These are phyloP conservation scores for Liparis tanakae DNA, from an alignment of 2,797 vertebrate genomes.

Conservation along the genomic window DNA sequence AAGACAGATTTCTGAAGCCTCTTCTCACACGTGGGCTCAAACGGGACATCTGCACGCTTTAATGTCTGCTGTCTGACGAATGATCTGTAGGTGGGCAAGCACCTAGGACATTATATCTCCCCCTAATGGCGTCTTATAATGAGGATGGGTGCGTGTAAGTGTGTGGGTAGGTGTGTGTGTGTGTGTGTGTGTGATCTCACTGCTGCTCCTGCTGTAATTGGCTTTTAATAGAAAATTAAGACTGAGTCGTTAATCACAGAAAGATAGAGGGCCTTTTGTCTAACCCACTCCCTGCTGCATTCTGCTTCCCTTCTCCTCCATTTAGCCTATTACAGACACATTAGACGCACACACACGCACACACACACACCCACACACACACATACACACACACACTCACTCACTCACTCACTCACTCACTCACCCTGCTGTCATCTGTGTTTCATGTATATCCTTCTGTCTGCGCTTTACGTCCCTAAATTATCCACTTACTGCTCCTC, in stretches of 20 bases:
- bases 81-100: constrained; percentile 65
- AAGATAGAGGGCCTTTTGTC: constrained; percentile 72
- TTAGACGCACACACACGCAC: constrained; percentile 56
- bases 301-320: constrained; percentile 79
- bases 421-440: constrained; percentile 32
- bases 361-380: constrained; percentile 24
- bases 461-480: constrained; percentile 32
- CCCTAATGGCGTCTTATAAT: constrained; percentile 72
- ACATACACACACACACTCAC: constrained; percentile 23
- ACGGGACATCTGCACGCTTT: constrained; percentile 43
- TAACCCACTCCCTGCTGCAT: constrained; percentile 71
- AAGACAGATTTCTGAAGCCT: neutral
- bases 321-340: constrained; percentile 75
- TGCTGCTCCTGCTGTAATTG: constrained; percentile 81
- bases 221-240: constrained; percentile 88
- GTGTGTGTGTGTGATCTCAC: constrained; percentile 50
- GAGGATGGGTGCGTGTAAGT: constrained; percentile 41
- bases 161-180: constrained; percentile 25
- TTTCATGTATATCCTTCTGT: constrained; percentile 32
- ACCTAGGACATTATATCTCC: constrained; percentile 70
- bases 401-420: constrained; percentile 23
- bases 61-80: constrained; percentile 61
- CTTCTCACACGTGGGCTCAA: constrained; percentile 30
- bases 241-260: constrained; percentile 83
- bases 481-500: constrained; percentile 36